phyloP scores from a whole-genome alignment of 2,113 vertebrate species.

The Neomonachus schauinslandi region DNA sequence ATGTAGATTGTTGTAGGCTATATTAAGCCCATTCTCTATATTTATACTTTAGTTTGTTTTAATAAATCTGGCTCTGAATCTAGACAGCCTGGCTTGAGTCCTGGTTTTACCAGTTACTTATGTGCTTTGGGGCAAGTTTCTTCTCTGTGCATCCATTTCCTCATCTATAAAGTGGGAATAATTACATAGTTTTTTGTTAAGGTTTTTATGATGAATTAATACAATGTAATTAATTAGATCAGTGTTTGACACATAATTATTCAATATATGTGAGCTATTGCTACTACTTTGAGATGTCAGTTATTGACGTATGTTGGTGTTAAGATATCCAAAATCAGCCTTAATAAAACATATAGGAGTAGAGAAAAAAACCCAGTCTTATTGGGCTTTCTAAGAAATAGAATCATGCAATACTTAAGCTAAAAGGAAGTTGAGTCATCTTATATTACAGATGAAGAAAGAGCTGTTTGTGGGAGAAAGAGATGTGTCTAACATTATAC shows the following conservation, averaged over 20 bases:
- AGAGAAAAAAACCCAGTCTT: neutral
- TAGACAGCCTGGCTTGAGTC: neutral
- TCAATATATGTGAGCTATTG: neutral
- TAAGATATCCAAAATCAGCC: neutral
- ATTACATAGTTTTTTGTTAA: neutral
- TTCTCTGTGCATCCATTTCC: neutral
- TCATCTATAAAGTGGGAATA: neutral
- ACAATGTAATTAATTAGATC: neutral
- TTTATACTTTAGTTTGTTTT: neutral
- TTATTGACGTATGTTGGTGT: neutral
- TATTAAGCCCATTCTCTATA: neutral
- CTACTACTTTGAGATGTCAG: neutral
- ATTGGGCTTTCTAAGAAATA: neutral
- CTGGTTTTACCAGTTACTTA: neutral
- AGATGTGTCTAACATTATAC: neutral
- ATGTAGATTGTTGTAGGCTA: neutral
- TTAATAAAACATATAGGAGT: neutral
- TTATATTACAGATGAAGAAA: neutral
- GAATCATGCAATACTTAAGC: neutral
- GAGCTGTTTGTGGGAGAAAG: neutral
- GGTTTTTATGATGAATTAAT: neutral
- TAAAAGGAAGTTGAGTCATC: neutral
- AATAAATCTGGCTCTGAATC: neutral
- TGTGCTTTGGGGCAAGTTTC: neutral
- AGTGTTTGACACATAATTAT: neutral